Evolutionary conservation across 1,140 invertebrate species (phyloP).

Genomic region (Liolophura sinensis): DNA sequence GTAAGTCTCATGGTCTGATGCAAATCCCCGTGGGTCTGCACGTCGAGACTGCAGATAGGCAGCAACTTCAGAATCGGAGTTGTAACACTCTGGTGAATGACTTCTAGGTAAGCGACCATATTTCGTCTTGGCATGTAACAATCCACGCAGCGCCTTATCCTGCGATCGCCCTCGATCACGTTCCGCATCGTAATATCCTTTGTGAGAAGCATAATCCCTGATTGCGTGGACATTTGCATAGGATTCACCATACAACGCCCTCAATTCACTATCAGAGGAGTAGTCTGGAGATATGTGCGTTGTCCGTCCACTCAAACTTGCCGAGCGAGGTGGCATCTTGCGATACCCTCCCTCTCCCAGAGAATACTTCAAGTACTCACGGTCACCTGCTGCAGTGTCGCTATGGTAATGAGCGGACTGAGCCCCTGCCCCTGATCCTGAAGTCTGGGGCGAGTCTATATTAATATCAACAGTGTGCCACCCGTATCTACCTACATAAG

Average conservation of each 20-base stretch:
- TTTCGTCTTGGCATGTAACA: slow-evolving; percentile 48
- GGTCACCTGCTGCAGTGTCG: slow-evolving; percentile 12
- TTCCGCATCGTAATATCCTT: slow-evolving; percentile 24
- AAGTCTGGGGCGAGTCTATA: too few species aligned
- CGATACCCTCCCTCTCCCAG: too few species aligned
- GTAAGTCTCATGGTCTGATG: slow-evolving; percentile 52
- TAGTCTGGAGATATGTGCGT: not conserved
- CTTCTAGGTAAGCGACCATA: slow-evolving; percentile 39
- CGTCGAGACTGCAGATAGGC: slow-evolving; percentile 47
- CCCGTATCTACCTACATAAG: too few species aligned
- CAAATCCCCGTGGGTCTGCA: slow-evolving; percentile 62
- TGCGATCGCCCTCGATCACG: slow-evolving; percentile 25
- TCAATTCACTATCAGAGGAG: not conserved
- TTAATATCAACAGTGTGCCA: too few species aligned
- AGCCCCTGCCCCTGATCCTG: not conserved
- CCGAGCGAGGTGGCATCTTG: not conserved
- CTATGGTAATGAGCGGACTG: slow-evolving; percentile 14
- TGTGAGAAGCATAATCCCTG: slow-evolving; percentile 6
- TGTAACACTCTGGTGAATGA: slow-evolving; percentile 56
- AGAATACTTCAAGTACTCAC: slow-evolving; percentile 22
- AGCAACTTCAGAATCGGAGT: slow-evolving; percentile 81
- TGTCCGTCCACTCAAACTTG: not conserved
- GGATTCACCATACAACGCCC: slow-evolving; percentile 20
- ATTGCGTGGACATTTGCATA: not conserved
- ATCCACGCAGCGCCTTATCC: slow-evolving; percentile 39